A percentile compares a stretch with the other conserved stretches of the same genome.
phyloP scores from a whole-genome alignment of 2,113 vertebrate genomes.

The Leptodactylus fuscus region DNA sequence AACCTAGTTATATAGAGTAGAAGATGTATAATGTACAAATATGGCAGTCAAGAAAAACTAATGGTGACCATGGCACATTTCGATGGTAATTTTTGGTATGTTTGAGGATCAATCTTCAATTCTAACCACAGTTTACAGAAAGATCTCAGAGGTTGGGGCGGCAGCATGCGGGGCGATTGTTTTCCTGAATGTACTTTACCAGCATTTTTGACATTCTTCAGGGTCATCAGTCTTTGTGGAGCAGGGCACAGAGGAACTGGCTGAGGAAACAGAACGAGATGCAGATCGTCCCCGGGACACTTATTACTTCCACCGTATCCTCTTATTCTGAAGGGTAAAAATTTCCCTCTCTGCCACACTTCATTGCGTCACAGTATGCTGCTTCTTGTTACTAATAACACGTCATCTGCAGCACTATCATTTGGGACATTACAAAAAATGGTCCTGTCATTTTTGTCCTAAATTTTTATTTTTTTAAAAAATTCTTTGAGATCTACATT shows the following conservation, averaged over 20 bases:
- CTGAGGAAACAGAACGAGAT: conserved; percentile 19
- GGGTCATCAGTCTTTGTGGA: conserved; percentile 29
- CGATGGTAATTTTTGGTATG: neutral
- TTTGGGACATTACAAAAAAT: neutral
- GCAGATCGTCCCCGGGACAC: neutral
- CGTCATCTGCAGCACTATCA: neutral
- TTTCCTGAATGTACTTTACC: conserved; percentile 13
- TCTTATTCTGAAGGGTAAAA: neutral
- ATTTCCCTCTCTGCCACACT: neutral
- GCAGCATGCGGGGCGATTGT: neutral
- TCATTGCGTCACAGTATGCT: neutral
- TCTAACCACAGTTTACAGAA: neutral
- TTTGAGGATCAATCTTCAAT: neutral
- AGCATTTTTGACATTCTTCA: conserved; percentile 31
- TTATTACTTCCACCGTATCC: conserved; percentile 35
- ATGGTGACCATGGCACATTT: no score
- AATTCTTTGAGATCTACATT: no score
- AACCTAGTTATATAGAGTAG: no score
- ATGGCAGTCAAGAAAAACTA: no score
- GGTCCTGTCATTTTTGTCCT: no score
- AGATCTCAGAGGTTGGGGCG: neutral
- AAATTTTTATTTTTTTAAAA: no score
- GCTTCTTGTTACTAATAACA: neutral
- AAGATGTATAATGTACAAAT: neutral
- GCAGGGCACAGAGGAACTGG: conserved; percentile 7